Percentiles rank a stretch among this genome's conserved stretches.
phyloP scores from a whole-genome alignment of 2,888 invertebrate species.

The Sarcophaga variegata region DNA sequence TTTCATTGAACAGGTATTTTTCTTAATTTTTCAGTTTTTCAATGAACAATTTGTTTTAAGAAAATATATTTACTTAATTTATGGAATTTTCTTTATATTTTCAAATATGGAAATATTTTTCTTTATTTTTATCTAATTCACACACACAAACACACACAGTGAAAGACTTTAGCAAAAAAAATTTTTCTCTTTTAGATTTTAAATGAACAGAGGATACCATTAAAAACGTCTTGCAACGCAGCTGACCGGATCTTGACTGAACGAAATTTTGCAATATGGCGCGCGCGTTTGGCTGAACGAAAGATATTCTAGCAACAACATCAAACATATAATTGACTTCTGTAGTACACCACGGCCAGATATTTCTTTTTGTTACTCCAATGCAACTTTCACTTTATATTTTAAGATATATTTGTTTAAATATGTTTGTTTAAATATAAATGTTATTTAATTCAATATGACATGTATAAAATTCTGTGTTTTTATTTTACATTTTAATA shows the following conservation, averaged over 20 bases:
- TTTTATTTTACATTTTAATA: too few species aligned
- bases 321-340: too few species aligned
- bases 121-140: constrained; percentile 57
- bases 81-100: constrained; percentile 24
- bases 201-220: background rate
- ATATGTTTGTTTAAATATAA: too few species aligned
- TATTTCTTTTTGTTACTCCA: too few species aligned
- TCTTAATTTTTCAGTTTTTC: constrained; percentile 13
- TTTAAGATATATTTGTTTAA: too few species aligned
- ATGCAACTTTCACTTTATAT: too few species aligned
- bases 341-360: too few species aligned
- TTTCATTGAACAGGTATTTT: constrained; percentile 53
- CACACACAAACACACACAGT: constrained; percentile 68
- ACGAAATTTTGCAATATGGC: constrained; percentile 79
- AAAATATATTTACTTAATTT: constrained; percentile 22
- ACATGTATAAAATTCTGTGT: too few species aligned
- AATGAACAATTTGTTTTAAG: constrained; percentile 9
- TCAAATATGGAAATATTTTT: constrained; percentile 48
- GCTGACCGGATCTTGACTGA: constrained; percentile 85
- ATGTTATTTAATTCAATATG: too few species aligned
- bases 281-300: constrained; percentile 75
- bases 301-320: constrained; percentile 45
- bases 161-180: constrained; percentile 61
- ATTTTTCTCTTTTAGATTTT: background rate
- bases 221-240: constrained; percentile 82